A percentile compares a stretch with the other conserved stretches of the same genome.
Evolutionary conservation across 2,888 invertebrate species (phyloP).

Genomic region (Lamproptera curius): DNA sequence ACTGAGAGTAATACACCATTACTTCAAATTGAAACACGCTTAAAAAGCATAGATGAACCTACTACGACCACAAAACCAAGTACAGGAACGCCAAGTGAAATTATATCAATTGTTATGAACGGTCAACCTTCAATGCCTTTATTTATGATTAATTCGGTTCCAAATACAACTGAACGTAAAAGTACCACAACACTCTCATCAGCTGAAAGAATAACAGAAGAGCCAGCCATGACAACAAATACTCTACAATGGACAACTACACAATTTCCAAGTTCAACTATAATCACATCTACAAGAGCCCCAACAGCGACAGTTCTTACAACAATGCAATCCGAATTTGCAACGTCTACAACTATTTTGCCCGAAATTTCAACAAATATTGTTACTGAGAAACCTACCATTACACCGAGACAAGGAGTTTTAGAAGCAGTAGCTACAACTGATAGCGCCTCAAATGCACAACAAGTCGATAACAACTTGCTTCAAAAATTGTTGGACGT

Average conservation of each 20-base stretch:
- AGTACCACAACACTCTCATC: constrained; percentile 14
- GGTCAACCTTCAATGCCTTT: constrained; percentile 24
- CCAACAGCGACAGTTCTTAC: constrained; percentile 18
- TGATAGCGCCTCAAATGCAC: not conserved
- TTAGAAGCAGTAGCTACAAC: not conserved
- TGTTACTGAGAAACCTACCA: not conserved
- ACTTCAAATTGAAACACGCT: constrained; percentile 45
- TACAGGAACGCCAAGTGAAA: constrained; percentile 31
- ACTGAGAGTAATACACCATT: constrained; percentile 58
- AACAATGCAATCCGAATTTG: not conserved
- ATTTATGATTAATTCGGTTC: constrained; percentile 28
- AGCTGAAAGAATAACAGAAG: not conserved
- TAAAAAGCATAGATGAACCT: constrained; percentile 33
- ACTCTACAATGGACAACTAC: constrained; percentile 6
- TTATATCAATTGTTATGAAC: constrained; percentile 20
- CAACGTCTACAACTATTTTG: constrained; percentile 24
- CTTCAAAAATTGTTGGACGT: constrained; percentile 25
- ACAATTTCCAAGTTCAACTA: constrained; percentile 31
- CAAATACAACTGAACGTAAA: not conserved
- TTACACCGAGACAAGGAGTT: constrained; percentile 27
- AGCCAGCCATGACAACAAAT: not conserved
- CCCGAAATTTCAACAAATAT: not conserved
- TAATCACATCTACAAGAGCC: constrained; percentile 27
- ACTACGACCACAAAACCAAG: constrained; percentile 36
- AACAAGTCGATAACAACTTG: constrained; percentile 8